A percentile compares a stretch with the other conserved stretches of the same genome.
Evolutionary conservation across 30 jellyfish, hydroid and myxozoan species (phyloP).

Genomic region (Chrysaora quinquecirrha): DNA sequence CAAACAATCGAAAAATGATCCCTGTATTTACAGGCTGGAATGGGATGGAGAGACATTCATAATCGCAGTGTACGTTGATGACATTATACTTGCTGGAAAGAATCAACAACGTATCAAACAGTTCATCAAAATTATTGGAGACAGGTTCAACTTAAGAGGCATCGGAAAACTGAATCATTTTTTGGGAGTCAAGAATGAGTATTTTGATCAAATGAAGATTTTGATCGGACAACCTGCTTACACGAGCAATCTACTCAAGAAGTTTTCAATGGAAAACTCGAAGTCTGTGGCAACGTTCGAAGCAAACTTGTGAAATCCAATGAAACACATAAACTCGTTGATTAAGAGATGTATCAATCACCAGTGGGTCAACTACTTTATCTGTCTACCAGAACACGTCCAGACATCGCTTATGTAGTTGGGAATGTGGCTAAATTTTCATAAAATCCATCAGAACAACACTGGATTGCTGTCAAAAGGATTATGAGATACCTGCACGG

Average conservation of each 20-base stretch:
- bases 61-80: slow-evolving; percentile 65
- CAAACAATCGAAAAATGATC: slow-evolving; percentile 24
- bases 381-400: slow-evolving; percentile 42
- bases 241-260: slow-evolving; percentile 3
- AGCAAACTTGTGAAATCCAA: slow-evolving; percentile 24
- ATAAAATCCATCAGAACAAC: slow-evolving; percentile 32
- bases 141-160: slow-evolving; percentile 43
- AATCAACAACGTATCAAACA: not conserved
- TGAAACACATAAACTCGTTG: slow-evolving; percentile 3
- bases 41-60: slow-evolving; percentile 15
- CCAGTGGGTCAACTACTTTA: slow-evolving; percentile 61
- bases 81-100: slow-evolving; percentile 51
- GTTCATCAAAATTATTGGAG: not conserved
- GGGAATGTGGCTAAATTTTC: slow-evolving; percentile 34
- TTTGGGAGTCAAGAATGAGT: slow-evolving; percentile 45
- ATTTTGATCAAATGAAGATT: not conserved
- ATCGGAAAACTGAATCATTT: slow-evolving; percentile 55
- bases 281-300: slow-evolving; percentile 45
- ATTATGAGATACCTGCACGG: slow-evolving; percentile 69
- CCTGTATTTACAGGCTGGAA: slow-evolving; percentile 22
- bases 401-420: slow-evolving; percentile 69
- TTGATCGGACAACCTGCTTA: slow-evolving; percentile 46
- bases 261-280: slow-evolving; percentile 36
- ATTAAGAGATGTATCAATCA: slow-evolving; percentile 46
- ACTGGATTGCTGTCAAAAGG: slow-evolving; percentile 70